Percentiles rank a stretch among this genome's conserved stretches.
Conservation (phyloP, 2,888 invertebrate genomes). For the Panzeria rudis region DNA sequence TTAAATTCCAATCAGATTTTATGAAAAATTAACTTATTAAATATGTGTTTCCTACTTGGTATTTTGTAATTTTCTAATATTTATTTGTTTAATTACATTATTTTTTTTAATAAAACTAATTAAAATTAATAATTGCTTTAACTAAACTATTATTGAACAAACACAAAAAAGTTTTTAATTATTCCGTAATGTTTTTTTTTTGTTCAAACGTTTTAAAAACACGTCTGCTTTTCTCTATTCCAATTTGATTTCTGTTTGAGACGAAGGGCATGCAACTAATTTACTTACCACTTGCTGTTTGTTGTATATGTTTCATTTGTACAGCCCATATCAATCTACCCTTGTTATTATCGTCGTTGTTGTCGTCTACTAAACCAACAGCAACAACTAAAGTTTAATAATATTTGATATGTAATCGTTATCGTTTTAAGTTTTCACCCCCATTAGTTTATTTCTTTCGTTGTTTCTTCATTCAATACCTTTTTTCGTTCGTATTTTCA, state of each 20-base stretch:
- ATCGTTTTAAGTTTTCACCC: conserved; percentile 65
- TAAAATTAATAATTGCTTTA: conserved; percentile 29
- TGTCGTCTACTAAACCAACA: conserved; percentile 25
- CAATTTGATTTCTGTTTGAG: conserved; percentile 76
- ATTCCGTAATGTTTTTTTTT: conserved; percentile 40
- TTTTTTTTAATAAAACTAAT: conserved; percentile 23
- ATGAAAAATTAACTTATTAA: background rate
- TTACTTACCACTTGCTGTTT: conserved; percentile 63
- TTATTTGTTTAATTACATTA: background rate
- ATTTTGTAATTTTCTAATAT: background rate
- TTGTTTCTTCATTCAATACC: background rate
- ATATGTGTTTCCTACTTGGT: background rate
- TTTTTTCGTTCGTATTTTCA: conserved; percentile 19
- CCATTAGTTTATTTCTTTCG: conserved; percentile 41
- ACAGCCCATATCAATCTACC: conserved; percentile 62
- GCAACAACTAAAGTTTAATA: conserved; percentile 4
- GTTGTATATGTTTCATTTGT: conserved; percentile 9
- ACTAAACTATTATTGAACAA: conserved; percentile 27
- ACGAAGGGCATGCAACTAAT: conserved; percentile 66
- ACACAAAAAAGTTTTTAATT: conserved; percentile 19
- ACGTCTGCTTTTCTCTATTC: conserved; percentile 75
- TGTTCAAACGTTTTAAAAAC: conserved; percentile 45
- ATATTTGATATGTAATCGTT: conserved; percentile 63
- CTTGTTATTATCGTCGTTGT: conserved; percentile 62
- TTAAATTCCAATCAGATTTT: conserved; percentile 48